These are phyloP conservation scores for Rhagophthalmus giganteus DNA, from an alignment of 2,888 invertebrate species.

Conservation along the genomic window DNA sequence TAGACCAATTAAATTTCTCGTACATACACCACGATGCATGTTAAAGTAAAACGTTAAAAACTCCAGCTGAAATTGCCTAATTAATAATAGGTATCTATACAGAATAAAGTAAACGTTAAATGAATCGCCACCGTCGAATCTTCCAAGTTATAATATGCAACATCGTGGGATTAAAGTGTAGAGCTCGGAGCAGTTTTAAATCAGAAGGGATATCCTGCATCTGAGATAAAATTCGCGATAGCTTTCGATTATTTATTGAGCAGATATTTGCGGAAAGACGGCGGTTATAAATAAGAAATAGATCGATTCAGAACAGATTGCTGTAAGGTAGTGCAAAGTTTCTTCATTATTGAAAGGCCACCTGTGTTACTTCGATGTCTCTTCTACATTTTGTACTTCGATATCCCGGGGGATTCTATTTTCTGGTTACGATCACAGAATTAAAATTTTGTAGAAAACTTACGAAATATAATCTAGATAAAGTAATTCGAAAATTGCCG, in stretches of 20 bases:
- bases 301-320: slow-evolving; percentile 36
- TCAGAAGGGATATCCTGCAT: not conserved
- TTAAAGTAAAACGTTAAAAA: no score
- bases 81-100: no score
- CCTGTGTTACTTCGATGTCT: slow-evolving; percentile 36
- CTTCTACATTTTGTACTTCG: slow-evolving; percentile 19
- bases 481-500: no score
- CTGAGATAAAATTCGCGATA: slow-evolving; percentile 3
- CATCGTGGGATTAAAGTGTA: no score
- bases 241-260: slow-evolving; percentile 33
- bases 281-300: slow-evolving; percentile 38
- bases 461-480: not conserved
- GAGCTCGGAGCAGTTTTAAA: not conserved
- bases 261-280: slow-evolving; percentile 33
- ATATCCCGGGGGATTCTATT: slow-evolving; percentile 11
- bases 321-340: slow-evolving; percentile 32
- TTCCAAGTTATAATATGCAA: no score
- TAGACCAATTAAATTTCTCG: no score
- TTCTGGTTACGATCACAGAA: slow-evolving; percentile 1
- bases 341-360: slow-evolving; percentile 40
- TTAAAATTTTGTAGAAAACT: not conserved
- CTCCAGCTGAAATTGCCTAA: no score
- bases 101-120: no score
- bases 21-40: no score
- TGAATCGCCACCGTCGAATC: no score